Evolutionary conservation across 1,140 invertebrate species (phyloP).

Genomic region (Lucilia sericata): DNA sequence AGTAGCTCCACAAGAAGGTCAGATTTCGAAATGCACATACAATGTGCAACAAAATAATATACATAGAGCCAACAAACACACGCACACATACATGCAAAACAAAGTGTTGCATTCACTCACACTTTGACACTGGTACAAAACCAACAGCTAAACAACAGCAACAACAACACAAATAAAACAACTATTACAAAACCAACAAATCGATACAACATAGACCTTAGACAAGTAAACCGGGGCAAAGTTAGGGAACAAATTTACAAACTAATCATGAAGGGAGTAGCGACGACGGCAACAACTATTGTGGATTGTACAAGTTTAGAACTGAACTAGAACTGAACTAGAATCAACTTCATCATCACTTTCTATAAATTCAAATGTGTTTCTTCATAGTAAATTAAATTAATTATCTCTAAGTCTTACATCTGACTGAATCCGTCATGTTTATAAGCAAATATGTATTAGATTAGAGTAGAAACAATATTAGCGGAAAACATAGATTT

Average conservation of each 20-base stretch:
- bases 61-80: neutral
- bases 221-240: neutral
- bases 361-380: too few relatives aligned
- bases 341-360: too few relatives aligned
- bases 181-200: neutral
- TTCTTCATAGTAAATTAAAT: too few relatives aligned
- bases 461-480: neutral
- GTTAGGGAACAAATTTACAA: too few relatives aligned
- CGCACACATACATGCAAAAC: too few relatives aligned
- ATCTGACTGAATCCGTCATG: too few relatives aligned
- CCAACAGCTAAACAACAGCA: neutral
- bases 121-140: neutral
- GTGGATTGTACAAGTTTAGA: neutral
- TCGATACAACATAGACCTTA: neutral
- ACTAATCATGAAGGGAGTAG: too few relatives aligned
- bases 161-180: neutral
- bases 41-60: neutral
- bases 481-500: neutral
- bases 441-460: too few relatives aligned
- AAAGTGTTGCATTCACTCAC: too few relatives aligned
- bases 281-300: too few relatives aligned
- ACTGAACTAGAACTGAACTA: too few relatives aligned
- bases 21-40: neutral
- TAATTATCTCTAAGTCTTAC: too few relatives aligned
- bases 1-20: slow-evolving; percentile 14